Percentiles rank a stretch among this genome's conserved stretches.
phyloP scores from a whole-genome alignment of 2,113 vertebrate genomes.

The Hydrolagus affinis region DNA sequence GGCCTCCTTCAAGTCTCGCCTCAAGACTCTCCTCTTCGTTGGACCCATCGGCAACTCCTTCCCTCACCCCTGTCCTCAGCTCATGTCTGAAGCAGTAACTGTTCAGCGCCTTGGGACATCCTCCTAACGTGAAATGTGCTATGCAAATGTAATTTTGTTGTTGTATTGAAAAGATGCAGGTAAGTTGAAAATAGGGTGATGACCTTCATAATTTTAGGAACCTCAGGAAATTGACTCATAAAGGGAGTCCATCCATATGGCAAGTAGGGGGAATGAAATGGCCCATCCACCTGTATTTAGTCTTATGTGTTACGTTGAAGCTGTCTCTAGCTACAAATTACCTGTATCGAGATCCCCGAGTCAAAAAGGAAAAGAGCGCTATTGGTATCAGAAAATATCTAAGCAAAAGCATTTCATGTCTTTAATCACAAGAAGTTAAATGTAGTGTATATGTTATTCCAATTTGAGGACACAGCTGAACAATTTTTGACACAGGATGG shows the following conservation, averaged over 20 bases:
- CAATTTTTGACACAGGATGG: neutral
- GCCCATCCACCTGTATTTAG: neutral
- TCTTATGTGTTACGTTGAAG: neutral
- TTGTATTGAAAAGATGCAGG: too few relatives aligned
- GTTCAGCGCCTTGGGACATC: too few relatives aligned
- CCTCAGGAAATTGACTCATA: neutral
- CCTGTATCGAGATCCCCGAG: neutral
- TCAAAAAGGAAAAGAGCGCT: neutral
- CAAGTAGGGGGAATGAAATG: neutral
- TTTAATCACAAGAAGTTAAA: neutral
- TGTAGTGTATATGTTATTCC: neutral
- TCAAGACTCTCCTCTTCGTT: too few relatives aligned
- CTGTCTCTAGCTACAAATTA: neutral
- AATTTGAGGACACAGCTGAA: neutral
- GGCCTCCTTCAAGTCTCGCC: too few relatives aligned
- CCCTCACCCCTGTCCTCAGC: too few relatives aligned
- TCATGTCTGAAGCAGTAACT: too few relatives aligned
- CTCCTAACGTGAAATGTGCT: too few relatives aligned
- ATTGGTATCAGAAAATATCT: neutral
- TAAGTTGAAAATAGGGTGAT: too few relatives aligned
- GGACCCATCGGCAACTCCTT: too few relatives aligned
- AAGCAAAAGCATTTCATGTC: neutral
- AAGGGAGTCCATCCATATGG: neutral
- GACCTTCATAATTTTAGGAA: neutral
- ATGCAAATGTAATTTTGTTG: too few relatives aligned